These are phyloP conservation scores for Deilephila elpenor DNA, from an alignment of 2,888 invertebrate genomes.

Conservation along the genomic window DNA sequence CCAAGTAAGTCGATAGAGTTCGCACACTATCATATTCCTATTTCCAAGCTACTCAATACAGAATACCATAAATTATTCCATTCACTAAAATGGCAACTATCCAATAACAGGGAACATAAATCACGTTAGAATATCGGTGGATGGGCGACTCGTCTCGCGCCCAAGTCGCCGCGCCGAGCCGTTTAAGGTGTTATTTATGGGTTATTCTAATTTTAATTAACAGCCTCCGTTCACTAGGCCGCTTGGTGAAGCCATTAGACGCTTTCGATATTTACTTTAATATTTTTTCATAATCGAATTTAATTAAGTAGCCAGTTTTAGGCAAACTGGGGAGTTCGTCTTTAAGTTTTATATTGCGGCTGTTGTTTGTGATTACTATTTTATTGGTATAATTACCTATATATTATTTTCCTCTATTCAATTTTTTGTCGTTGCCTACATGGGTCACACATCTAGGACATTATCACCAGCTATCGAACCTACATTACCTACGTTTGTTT, in stretches of 20 bases:
- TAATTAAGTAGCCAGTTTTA: neutral
- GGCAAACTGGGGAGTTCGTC: neutral
- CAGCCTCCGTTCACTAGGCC: conserved; percentile 21
- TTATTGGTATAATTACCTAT: too few relatives aligned
- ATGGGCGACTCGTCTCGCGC: neutral
- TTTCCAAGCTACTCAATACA: neutral
- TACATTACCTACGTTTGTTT: too few relatives aligned
- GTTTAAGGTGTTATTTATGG: conserved; percentile 33
- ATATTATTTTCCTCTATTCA: too few relatives aligned
- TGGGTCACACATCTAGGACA: too few relatives aligned
- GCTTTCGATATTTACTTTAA: conserved; percentile 18
- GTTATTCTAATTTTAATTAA: conserved; percentile 36
- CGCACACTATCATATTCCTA: neutral
- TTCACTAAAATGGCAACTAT: neutral
- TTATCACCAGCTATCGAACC: too few relatives aligned
- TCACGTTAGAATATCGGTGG: conserved; percentile 1
- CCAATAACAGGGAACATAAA: conserved; percentile 9
- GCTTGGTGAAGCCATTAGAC: conserved; percentile 19
- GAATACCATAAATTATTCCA: neutral
- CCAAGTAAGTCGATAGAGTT: neutral
- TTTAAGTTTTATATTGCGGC: neutral
- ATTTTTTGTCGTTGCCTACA: too few relatives aligned
- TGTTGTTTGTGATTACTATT: too few relatives aligned
- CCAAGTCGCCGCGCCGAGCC: conserved; percentile 33
- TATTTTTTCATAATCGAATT: conserved; percentile 20